Percentiles rank a stretch among this genome's conserved stretches.
These are phyloP conservation scores for Clarias platycephalus DNA, from an alignment of 2,797 vertebrate species.

Conservation along the genomic window DNA sequence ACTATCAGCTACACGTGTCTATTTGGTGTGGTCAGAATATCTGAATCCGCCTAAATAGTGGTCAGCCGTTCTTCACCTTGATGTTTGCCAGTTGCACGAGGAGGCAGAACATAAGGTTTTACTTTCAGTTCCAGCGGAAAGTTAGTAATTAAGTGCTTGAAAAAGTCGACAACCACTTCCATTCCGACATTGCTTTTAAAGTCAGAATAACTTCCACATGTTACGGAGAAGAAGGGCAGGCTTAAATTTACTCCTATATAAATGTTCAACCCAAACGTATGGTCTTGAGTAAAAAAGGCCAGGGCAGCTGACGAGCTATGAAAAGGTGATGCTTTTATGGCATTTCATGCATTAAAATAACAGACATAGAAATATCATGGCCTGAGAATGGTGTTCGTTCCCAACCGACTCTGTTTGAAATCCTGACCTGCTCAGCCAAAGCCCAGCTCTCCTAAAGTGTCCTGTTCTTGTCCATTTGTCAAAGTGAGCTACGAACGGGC, in stretches of 20 bases:
- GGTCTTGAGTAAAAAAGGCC: not conserved
- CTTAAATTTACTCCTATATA: constrained; percentile 3
- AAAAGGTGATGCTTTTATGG: constrained; percentile 5
- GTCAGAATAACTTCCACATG: constrained; percentile 33
- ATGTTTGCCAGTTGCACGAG: constrained; percentile 22
- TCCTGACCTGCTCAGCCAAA: constrained; percentile 66
- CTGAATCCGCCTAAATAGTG: not conserved
- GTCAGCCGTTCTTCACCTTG: constrained; percentile 37
- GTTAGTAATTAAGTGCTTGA: constrained; percentile 30
- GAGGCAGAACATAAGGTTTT: constrained; percentile 14
- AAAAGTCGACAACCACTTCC: constrained; percentile 20
- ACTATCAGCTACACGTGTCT: not conserved
- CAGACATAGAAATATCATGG: not conserved
- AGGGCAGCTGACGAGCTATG: not conserved
- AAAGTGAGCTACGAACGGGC: constrained; percentile 69
- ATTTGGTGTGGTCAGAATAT: not conserved
- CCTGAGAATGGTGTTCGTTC: not conserved
- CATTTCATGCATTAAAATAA: not conserved
- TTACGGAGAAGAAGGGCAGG: constrained; percentile 11
- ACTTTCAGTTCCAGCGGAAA: constrained; percentile 17
- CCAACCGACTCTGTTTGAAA: constrained; percentile 48
- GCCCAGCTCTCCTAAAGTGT: constrained; percentile 63
- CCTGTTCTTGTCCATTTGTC: constrained; percentile 74
- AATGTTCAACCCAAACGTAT: not conserved
- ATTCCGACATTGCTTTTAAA: constrained; percentile 17